These are phyloP conservation scores for Micromesistius poutassou DNA, from an alignment of 2,797 vertebrate genomes.

Conservation along the genomic window DNA sequence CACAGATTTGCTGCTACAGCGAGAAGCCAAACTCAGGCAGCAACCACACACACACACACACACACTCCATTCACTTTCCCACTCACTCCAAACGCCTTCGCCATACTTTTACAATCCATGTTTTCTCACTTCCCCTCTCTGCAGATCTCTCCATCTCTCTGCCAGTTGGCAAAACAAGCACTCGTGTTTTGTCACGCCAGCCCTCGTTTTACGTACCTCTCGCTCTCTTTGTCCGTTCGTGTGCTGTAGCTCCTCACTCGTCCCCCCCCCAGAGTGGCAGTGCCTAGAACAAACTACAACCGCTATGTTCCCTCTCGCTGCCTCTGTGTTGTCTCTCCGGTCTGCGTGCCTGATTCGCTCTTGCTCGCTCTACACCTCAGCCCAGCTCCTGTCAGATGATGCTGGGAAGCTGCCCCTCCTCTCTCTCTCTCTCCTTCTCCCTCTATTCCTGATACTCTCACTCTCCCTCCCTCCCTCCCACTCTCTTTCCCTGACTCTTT, in stretches of 20 bases:
- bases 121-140: neutral
- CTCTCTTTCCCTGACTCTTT: neutral
- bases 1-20: constrained; percentile 8
- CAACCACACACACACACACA: too few relatives aligned
- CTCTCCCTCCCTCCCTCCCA: neutral
- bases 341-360: neutral
- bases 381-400: constrained; percentile 60
- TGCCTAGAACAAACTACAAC: constrained; percentile 44
- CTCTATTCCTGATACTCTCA: constrained; percentile 22
- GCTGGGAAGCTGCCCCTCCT: constrained; percentile 55
- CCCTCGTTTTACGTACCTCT: neutral
- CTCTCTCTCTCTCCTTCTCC: constrained; percentile 29
- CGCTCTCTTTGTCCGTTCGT: constrained; percentile 37
- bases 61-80: neutral
- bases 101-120: neutral
- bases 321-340: constrained; percentile 19
- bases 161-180: neutral
- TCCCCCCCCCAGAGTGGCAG: constrained; percentile 17
- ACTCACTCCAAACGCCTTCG: neutral
- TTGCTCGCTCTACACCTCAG: constrained; percentile 33
- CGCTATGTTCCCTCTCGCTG: constrained; percentile 33
- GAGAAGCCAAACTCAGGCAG: constrained; percentile 12
- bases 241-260: constrained; percentile 35
- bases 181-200: neutral
- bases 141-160: neutral